phyloP scores from a whole-genome alignment of 2,888 invertebrate species.

The Crocallis elinguaria region DNA sequence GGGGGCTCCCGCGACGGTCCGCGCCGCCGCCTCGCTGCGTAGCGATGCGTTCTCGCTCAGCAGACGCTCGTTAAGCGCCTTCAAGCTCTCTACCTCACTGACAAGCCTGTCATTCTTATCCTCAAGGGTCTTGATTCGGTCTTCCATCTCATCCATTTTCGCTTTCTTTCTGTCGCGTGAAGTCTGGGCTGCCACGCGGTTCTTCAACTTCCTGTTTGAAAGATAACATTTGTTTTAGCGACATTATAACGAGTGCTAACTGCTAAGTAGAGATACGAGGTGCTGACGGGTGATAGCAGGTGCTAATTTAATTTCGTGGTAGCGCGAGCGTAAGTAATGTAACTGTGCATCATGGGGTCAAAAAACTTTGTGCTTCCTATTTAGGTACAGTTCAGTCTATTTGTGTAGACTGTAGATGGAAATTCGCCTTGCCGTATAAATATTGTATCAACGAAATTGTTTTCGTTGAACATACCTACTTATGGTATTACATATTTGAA shows the following conservation, averaged over 20 bases:
- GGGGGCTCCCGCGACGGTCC: constrained; percentile 88
- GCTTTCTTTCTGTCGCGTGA: constrained; percentile 98
- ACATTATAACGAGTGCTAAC: background rate
- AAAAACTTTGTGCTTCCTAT: background rate
- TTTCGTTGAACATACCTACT: no score
- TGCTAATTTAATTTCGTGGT: background rate
- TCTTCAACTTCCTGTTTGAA: constrained; percentile 93
- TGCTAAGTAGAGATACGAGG: constrained; percentile 6
- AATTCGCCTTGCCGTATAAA: no score
- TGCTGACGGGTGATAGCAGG: constrained; percentile 4
- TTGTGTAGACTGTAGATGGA: no score
- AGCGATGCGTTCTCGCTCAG: constrained; percentile 87
- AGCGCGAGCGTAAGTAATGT: no score
- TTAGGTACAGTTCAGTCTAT: no score
- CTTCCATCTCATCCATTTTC: constrained; percentile 95
- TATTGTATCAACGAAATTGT: no score
- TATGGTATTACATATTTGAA: no score
- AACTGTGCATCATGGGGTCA: constrained; percentile 44
- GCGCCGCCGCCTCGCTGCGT: constrained; percentile 83
- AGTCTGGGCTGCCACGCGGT: constrained; percentile 98
- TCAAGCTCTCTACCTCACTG: constrained; percentile 87
- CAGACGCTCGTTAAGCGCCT: constrained; percentile 88
- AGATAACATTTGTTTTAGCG: constrained; percentile 17
- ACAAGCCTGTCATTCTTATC: constrained; percentile 87
- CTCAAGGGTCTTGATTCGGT: constrained; percentile 86